Base-by-base conservation (phyloP, 1,140 invertebrate species). In the Oppia nitens region DNA sequence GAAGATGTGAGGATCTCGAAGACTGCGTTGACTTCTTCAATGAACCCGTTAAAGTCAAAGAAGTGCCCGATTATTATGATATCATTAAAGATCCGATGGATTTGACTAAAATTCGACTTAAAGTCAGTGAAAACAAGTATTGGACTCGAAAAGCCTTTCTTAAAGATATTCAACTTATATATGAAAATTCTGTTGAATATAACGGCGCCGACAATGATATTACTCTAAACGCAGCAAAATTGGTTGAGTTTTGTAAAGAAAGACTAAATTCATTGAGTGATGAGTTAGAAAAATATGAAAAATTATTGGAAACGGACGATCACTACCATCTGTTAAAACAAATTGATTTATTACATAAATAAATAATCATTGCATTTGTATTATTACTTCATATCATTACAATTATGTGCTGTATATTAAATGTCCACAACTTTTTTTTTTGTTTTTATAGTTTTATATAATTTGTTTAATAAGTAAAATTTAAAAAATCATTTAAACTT, bases 71-170 rank as follows among this genome's bases (percentile, higher is more conserved):
- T 73, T 98, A 98, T 72, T 97, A 97, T 68, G 86, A 78, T 26
- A 79, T 94, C 24, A 86, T 98, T 59, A 90, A 89, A 70, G 78
- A 81, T 54, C 93, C 94, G 2, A 97, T 98, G 79, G 93, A 97
- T 74, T 78, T 98, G 65, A 86, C 92, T 68, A 88, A 85, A 0
- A 85, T 97, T 64, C 78, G 81, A 11, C 88, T 88, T 85, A 76
- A 75, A 64, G 68, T 73, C 3, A 72, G 71, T 53, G 55, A 81
- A 50, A 87, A 96, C 68, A 87, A 87, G 65, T 98, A 98, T 71
- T 87, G 91, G 68, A 87, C 79, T 63, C 78, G 90, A 0, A 79
- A 83, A 17, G 86, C 93, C 64, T 97, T 95, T 70, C 68, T 94
- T 45, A 77, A 76, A 2, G 92, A 98, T 69, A 81, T 97, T 12